A percentile compares a stretch with the other conserved stretches of the same genome.
Evolutionary conservation across 30 jellyfish, hydroid and myxozoan species (phyloP).

Genomic region (Chrysaora quinquecirrha): DNA sequence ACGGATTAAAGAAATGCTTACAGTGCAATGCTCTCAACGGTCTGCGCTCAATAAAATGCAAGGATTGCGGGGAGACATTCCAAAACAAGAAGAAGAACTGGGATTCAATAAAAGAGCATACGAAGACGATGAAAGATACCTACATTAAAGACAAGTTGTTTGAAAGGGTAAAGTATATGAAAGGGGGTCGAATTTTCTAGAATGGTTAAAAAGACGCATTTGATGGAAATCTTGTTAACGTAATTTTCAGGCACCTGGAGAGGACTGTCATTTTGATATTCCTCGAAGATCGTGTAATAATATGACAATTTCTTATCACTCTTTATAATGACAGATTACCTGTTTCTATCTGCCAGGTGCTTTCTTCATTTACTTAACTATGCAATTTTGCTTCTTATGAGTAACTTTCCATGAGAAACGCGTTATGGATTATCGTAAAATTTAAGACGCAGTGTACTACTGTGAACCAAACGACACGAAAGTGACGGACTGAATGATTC

Average conservation of each 20-base stretch:
- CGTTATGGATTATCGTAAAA: not conserved
- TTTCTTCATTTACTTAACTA: not conserved
- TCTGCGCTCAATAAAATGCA: conserved; percentile 12
- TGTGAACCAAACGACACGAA: not conserved
- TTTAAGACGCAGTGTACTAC: not conserved
- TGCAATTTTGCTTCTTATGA: not conserved
- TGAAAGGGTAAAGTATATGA: conserved; percentile 24
- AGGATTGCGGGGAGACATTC: not conserved
- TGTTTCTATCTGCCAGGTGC: not conserved
- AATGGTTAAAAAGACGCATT: not conserved
- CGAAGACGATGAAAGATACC: conserved; percentile 25
- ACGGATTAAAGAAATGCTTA: conserved; percentile 16
- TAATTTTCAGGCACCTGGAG: conserved; percentile 1
- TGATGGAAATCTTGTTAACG: not conserved
- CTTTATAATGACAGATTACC: not conserved
- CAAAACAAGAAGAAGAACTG: conserved; percentile 2
- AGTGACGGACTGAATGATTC: conserved; percentile 1
- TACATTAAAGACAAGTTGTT: conserved; percentile 22
- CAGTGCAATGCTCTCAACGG: conserved; percentile 13
- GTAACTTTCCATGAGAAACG: not conserved
- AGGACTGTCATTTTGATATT: not conserved
- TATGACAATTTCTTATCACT: not conserved
- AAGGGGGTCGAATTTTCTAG: not conserved
- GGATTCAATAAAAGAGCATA: not conserved
- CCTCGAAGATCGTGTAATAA: not conserved